Base-by-base conservation (phyloP, 2,797 vertebrate genomes). In the Cirrhinus mrigala region DNA sequence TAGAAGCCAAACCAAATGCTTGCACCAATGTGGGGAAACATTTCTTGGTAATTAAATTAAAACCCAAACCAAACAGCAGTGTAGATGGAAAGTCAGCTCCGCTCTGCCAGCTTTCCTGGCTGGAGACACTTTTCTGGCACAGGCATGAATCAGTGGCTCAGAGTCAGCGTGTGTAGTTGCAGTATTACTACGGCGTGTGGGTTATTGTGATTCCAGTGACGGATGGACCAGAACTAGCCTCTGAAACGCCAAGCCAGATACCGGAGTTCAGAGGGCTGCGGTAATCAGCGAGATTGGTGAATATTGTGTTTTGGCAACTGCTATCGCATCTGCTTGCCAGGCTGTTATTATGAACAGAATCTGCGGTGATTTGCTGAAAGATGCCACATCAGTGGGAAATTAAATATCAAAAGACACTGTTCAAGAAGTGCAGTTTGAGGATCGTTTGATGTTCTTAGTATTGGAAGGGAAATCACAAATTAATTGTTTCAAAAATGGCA, bases 31-130 rank as follows among this genome's bases (percentile, higher is more conserved):
- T 50, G 62, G 29, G 82, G 71, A 76, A 83, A 50, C 69, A 86
- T 70, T 4, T 71, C n/a, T 81, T 76, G 89, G 90, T 78, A 27
- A 15, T 91, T 94, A 90, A 89, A 90, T 70, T 60, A 89, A 88
- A 92, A 90, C 82, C 86, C 89, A 90, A 92, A 92, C 89, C 90
- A 89, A 88, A 91, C 86, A 81, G 87, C 62, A 48, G 83, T 29
- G 66, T 37, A 86, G 83, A 91, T 79, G 92, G 93, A 94, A 94
- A 93, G 92, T 22, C 4, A 58, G 24, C 7, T 10, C 44, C 24
- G 8, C 62, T 77, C 24, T 80, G 84, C 54, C 89, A 85, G 83
- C 60, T 79, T 79, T 84, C 78, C 79, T 86, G 66, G 68, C 88
- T 27, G 11, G 88, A 90, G 81, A 75, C 73, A 82, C 90, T 88